These are phyloP conservation scores for Machimus atricapillus DNA, from an alignment of 2,888 invertebrate genomes.

Conservation along the genomic window DNA sequence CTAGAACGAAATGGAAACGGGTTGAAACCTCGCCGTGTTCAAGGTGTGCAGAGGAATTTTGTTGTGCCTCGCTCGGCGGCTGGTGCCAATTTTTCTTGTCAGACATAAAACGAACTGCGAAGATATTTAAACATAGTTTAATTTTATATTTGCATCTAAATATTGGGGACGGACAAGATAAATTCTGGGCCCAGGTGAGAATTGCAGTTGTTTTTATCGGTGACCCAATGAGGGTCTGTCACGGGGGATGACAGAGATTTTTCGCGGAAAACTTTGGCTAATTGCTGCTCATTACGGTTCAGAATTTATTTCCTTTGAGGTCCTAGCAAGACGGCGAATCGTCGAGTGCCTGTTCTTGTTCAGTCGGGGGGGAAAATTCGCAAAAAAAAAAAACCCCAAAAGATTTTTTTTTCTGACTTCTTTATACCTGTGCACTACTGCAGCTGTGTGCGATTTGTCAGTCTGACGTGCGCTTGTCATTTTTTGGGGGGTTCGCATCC, in stretches of 20 bases:
- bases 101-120: neutral
- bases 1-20: constrained; percentile 32
- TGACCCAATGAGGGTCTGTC: neutral
- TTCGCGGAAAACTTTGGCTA: neutral
- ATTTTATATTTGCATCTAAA: neutral
- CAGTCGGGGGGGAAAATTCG: neutral
- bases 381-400: neutral
- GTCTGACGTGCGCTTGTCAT: constrained; percentile 25
- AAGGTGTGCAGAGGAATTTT: constrained; percentile 6
- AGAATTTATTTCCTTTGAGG: neutral
- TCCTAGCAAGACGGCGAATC: neutral
- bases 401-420: neutral
- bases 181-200: neutral
- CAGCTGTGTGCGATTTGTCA: constrained; percentile 10
- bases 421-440: neutral
- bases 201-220: neutral
- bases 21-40: constrained; percentile 9
- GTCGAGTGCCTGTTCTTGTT: neutral
- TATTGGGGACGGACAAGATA: neutral
- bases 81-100: neutral
- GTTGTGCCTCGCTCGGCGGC: neutral
- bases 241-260: neutral
- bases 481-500: constrained; percentile 9
- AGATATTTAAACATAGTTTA: neutral
- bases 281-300: neutral